A percentile compares a stretch with the other conserved stretches of the same genome.
Evolutionary conservation across 1,140 invertebrate species (phyloP).

Genomic region (Diabrotica virgifera): DNA sequence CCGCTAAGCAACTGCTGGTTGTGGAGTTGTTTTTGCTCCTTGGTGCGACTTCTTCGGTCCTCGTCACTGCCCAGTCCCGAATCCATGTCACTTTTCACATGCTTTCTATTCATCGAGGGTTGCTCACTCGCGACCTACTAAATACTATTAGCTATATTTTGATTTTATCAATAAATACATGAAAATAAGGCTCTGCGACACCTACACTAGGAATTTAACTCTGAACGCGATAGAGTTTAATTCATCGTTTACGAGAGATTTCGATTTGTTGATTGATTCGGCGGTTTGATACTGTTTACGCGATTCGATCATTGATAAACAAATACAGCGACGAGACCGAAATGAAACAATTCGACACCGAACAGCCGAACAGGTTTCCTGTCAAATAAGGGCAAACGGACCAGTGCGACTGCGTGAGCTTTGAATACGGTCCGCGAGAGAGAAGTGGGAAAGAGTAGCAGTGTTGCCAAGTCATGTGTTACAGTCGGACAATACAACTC

Average conservation of each 20-base stretch:
- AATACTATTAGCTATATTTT: slow-evolving; percentile 8
- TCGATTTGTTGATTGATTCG: neutral
- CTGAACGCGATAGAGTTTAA: neutral
- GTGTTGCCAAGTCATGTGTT: neutral
- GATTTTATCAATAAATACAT: slow-evolving; percentile 5
- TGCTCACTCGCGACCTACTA: slow-evolving; percentile 12
- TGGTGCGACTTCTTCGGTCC: slow-evolving; percentile 53
- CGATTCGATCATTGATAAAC: neutral
- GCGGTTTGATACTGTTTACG: neutral
- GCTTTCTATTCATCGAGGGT: slow-evolving; percentile 28
- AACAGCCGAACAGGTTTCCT: slow-evolving; percentile 11
- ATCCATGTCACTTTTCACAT: slow-evolving; percentile 53
- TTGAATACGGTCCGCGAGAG: neutral
- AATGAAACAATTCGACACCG: neutral
- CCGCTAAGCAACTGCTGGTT: slow-evolving; percentile 59
- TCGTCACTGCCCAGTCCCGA: slow-evolving; percentile 58
- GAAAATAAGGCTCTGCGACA: slow-evolving; percentile 1
- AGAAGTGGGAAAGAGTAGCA: neutral
- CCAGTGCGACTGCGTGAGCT: neutral
- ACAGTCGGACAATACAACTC: no score
- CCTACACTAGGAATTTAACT: neutral
- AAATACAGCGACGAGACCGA: neutral
- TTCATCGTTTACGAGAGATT: neutral
- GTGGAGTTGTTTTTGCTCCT: slow-evolving; percentile 67
- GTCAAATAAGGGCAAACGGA: neutral